Conservation (phyloP, 2,888 invertebrate genomes). For the Tipula vernalis region DNA sequence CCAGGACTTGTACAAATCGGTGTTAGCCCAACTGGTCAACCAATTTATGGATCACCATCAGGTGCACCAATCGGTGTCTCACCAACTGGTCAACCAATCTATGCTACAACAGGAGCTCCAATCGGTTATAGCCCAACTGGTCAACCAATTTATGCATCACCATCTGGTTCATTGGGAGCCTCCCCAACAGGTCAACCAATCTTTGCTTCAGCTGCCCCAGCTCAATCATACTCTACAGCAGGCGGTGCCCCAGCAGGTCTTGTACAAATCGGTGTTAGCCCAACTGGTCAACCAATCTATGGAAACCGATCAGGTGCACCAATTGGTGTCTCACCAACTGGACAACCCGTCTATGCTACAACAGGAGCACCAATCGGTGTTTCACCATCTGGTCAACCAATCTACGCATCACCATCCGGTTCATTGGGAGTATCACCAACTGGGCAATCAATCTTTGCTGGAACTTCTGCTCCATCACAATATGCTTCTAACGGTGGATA, state of each 20-base stretch:
- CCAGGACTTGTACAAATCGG: not conserved
- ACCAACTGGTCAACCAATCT: not conserved
- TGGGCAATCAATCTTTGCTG: not conserved
- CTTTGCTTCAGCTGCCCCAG: not conserved
- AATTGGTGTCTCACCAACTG: not conserved
- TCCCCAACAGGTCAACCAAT: not conserved
- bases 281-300: constrained; percentile 6
- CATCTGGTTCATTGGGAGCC: not conserved
- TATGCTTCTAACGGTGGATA: not conserved
- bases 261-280: not conserved
- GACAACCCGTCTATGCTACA: not conserved
- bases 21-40: not conserved
- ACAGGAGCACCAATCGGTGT: not conserved
- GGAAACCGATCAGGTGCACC: not conserved
- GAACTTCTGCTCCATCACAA: not conserved
- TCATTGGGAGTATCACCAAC: not conserved
- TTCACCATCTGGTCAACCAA: not conserved
- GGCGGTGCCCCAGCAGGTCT: not conserved
- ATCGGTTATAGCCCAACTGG: not conserved
- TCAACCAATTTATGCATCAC: constrained; percentile 4
- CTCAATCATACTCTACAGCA: not conserved
- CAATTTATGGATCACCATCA: not conserved
- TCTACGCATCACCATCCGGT: not conserved
- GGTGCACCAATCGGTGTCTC: not conserved
- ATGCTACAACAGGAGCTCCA: not conserved